Evolutionary conservation across 2,888 invertebrate species (phyloP), one percentile per base, ranked within the genome.

Genomic region (Micoletzkya japonica): DNA sequence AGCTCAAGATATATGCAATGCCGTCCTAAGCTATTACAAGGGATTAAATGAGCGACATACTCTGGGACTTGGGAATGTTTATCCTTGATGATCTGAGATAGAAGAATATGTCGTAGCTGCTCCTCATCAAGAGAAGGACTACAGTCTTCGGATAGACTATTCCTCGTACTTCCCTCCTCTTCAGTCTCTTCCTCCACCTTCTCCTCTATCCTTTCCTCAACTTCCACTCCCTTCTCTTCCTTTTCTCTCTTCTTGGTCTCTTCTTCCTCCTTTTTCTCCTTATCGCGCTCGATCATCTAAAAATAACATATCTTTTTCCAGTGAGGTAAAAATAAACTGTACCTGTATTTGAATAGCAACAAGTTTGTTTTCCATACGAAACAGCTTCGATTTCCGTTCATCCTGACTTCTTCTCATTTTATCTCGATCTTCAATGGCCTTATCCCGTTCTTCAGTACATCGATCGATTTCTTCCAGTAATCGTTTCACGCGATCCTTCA

Each of bases 141-240:
- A n/a, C n/a, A n/a, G n/a, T n/a, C n/a, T n/a, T n/a, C n/a, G n/a
- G n/a, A n/a, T n/a, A n/a, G n/a, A 14, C 44, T 44, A 10, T 44
- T 17, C 44, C 20, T 17, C 44, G 14, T 17, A 14, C 44, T 44
- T 17, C 44, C 44, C 20, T 17, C 20, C 60, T 73, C 54, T 50
- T 30, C 44, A 34, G 50, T 44, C 69, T 49, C 34, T 70, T 71
- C 58, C 71, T 66, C 50, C 59, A 63, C 58, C 63, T 66, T 30
- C 70, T 64, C 28, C 74, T 72, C 61, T 57, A 66, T 49, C 59
- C 70, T 28, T 74, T 73, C 44, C 49, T 67, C 28, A n/a, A n/a
- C 44, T 72, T 67, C 56, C 44, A 26, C 57, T 73, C 70, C 63
- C 58, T 73, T 30, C 32, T 61, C 20, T 37, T 24, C n/a, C 24